Percentiles rank a stretch among this genome's conserved stretches.
phyloP scores from a whole-genome alignment of 2,797 vertebrate species.

The Peromyscus nudipes region DNA sequence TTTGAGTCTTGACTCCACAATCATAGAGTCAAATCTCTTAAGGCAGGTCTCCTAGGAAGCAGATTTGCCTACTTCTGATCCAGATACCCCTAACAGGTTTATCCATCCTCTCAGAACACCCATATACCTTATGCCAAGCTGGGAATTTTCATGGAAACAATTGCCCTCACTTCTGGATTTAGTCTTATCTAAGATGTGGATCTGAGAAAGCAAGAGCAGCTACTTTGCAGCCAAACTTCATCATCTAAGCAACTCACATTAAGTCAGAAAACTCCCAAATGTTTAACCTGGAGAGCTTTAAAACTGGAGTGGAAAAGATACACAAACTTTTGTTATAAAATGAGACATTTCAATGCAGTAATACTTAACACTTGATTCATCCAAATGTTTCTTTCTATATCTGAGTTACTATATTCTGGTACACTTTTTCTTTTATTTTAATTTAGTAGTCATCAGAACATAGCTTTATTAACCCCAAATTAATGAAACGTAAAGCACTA shows the following conservation, averaged over 20 bases:
- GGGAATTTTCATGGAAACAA: background rate
- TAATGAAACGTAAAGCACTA: background rate
- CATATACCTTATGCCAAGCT: background rate
- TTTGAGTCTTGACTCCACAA: background rate
- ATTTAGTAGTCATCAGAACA: constrained; percentile 13
- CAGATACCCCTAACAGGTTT: background rate
- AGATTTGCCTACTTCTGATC: background rate
- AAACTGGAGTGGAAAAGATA: background rate
- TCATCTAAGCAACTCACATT: background rate
- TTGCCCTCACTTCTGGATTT: background rate
- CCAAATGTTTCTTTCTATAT: background rate
- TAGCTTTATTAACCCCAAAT: constrained; percentile 35
- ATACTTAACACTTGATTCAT: background rate
- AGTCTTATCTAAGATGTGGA: background rate
- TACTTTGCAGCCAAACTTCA: background rate
- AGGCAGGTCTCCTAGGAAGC: background rate
- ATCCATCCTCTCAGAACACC: background rate
- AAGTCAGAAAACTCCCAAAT: constrained; percentile 25
- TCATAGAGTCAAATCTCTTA: constrained; percentile 13
- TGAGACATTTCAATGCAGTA: background rate
- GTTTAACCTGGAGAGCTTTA: background rate
- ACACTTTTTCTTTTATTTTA: background rate
- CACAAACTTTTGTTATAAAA: background rate
- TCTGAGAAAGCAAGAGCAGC: background rate
- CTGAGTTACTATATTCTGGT: background rate